Base-by-base conservation (phyloP, 1,140 invertebrate species). In the Branchinecta lynchi region DNA sequence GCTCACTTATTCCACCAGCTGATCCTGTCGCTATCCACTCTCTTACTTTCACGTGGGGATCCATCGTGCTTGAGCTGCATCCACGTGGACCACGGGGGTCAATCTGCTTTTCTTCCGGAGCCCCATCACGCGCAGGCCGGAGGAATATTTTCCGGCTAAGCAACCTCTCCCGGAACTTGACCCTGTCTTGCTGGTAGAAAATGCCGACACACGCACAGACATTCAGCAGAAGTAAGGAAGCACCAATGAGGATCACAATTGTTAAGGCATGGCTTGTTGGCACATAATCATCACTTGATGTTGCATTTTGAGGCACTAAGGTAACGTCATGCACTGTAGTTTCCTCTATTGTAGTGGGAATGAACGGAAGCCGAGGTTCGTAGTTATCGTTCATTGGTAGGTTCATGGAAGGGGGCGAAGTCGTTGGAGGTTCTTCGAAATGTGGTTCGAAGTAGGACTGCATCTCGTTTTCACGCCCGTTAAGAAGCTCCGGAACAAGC, bases 211-310 rank as follows among this genome's bases (percentile, higher is more conserved):
- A 89, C 8, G 87, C 83, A 44, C 86, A 83, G 3, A 93, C 77
- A 77, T 95, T 96, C 12, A 93, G 79, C n/a, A 90, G 78, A 2
- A 96, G 79, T 75, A 96, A 89, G 32, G 87, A 79, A 46, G 89
- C 81, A 17, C 86, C 88, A 32, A 93, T 82, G 0, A 86, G 85
- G 12, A 93, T 86, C 65, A 91, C 83, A 66, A 93, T 80, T 68
- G 84, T 85, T 66, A 89, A 78, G 3, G 85, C 84, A 7, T 60
- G 51, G 51, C 51, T 60, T 15, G 17, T 20, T 60, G 51, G 17
- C 12, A 60, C 51, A 60, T 12, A 15, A 60, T 20, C 17, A 15
- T 60, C 51, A 60, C 12, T 60, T 60, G 6, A 6, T 60, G 12
- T 20, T 15, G 51, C 12, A 20, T 60, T 12, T 6, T 60, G 51